Conservation (phyloP, 2,113 vertebrate species). For the Forbesichthys agassizii region DNA sequence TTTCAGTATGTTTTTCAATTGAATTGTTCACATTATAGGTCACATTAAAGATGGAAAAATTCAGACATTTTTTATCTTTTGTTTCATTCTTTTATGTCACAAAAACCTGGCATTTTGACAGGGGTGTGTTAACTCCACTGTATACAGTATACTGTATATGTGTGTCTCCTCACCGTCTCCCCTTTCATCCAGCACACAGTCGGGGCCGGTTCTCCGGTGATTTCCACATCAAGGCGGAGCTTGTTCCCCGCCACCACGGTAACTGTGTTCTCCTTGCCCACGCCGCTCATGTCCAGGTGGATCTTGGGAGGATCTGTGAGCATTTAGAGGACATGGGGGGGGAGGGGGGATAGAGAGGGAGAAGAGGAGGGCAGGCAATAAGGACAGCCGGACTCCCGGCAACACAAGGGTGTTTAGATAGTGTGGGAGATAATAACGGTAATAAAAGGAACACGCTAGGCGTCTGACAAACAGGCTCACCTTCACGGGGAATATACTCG, state of each 20-base stretch:
- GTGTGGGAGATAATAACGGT: neutral
- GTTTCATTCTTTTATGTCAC: no score
- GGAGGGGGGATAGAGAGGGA: neutral
- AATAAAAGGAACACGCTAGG: neutral
- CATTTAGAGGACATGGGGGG: neutral
- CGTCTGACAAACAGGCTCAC: constrained; percentile 59
- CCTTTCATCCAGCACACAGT: constrained; percentile 82
- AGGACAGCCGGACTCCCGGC: neutral
- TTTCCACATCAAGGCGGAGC: constrained; percentile 84
- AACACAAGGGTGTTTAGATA: neutral
- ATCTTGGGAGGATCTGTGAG: constrained; percentile 88
- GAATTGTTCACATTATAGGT: no score
- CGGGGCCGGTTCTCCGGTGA: constrained; percentile 86
- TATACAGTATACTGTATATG: no score
- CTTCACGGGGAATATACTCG: constrained; percentile 87
- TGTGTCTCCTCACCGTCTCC: constrained; percentile 66
- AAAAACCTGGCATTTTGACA: no score
- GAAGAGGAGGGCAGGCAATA: neutral
- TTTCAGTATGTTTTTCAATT: no score
- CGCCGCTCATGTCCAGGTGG: constrained; percentile 82
- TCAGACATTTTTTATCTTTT: no score
- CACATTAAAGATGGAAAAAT: no score
- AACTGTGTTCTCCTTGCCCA: constrained; percentile 77
- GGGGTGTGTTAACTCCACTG: no score
- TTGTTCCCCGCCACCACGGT: constrained; percentile 90